A percentile compares a stretch with the other conserved stretches of the same genome.
These are phyloP conservation scores for Heliconius ethilla DNA, from an alignment of 2,888 invertebrate species.

Conservation along the genomic window DNA sequence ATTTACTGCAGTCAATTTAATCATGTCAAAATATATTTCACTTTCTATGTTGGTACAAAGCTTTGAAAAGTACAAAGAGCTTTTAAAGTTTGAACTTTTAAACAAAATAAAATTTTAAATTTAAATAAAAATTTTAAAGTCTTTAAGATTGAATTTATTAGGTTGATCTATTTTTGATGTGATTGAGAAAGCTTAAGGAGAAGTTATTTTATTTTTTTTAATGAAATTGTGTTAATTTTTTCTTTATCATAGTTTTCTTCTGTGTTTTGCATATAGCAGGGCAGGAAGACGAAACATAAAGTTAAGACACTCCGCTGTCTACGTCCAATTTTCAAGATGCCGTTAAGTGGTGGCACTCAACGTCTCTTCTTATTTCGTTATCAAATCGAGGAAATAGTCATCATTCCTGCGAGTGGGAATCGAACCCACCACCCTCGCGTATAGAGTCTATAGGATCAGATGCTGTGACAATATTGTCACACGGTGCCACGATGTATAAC, in stretches of 20 bases:
- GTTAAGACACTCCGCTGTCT: background rate
- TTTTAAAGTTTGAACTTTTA: conserved; percentile 9
- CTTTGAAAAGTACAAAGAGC: background rate
- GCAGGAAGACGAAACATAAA: background rate
- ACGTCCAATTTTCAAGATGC: background rate
- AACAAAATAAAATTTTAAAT: background rate
- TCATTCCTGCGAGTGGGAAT: background rate
- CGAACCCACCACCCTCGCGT: background rate
- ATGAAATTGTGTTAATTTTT: background rate
- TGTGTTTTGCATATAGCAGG: background rate
- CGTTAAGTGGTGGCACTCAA: background rate
- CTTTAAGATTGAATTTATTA: background rate
- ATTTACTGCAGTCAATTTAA: conserved; percentile 44
- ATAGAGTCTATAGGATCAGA: background rate
- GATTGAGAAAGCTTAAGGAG: background rate
- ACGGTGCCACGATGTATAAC: no score
- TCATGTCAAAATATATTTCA: conserved; percentile 24
- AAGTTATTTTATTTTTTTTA: background rate
- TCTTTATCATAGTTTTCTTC: background rate
- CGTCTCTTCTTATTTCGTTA: background rate
- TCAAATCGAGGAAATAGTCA: background rate
- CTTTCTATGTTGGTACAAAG: conserved; percentile 1
- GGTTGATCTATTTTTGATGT: conserved; percentile 2
- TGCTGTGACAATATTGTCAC: background rate
- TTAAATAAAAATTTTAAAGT: background rate